These are phyloP conservation scores for Pseudobourletiella spinata DNA, from an alignment of 1,140 invertebrate genomes.

Conservation along the genomic window DNA sequence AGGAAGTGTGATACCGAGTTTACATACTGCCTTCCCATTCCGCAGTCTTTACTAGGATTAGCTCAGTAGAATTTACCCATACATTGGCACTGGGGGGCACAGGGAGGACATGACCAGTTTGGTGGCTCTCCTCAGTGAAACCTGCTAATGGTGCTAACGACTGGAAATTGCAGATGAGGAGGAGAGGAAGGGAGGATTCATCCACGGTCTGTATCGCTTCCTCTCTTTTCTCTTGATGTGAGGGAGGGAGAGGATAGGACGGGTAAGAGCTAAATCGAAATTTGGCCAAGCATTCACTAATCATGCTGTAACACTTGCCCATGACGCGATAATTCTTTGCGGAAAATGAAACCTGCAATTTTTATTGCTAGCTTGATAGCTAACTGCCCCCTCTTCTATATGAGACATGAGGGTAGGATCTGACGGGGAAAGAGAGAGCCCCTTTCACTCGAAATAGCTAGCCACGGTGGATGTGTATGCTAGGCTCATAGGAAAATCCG, in stretches of 20 bases:
- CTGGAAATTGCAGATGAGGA: not conserved
- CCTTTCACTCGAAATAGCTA: too few species aligned
- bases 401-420: too few species aligned
- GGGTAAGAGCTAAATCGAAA: not conserved
- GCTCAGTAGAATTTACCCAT: not conserved
- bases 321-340: constrained; percentile 8
- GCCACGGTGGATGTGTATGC: too few species aligned
- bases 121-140: too few species aligned
- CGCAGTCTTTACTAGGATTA: not conserved
- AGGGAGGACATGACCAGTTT: too few species aligned
- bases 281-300: not conserved
- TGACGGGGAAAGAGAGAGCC: too few species aligned
- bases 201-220: not conserved
- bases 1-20: too few species aligned
- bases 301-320: constrained; percentile 8
- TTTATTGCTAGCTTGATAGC: too few species aligned
- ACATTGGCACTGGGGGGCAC: not conserved
- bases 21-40: too few species aligned
- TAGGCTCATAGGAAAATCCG: too few species aligned
- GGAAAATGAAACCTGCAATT: constrained; percentile 11
- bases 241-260: not conserved
- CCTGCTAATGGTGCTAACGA: not conserved
- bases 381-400: too few species aligned
- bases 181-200: not conserved
- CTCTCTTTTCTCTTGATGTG: not conserved